Percentiles rank a stretch among this genome's conserved stretches.
phyloP scores from a whole-genome alignment of 2,797 vertebrate genomes.

The Epinephelus coioides region DNA sequence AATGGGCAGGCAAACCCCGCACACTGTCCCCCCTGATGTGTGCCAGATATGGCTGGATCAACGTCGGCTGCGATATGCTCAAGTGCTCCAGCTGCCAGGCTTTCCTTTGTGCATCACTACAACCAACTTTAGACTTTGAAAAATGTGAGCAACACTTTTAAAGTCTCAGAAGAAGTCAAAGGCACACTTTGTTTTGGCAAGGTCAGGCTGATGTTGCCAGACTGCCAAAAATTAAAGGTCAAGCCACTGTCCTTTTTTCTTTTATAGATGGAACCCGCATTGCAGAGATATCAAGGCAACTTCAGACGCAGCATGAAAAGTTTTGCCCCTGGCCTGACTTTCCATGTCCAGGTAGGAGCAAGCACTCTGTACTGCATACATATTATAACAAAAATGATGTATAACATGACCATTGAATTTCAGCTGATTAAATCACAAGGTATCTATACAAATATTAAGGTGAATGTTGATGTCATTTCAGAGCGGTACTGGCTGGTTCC shows the following conservation, averaged over 20 bases:
- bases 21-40: conserved; percentile 92
- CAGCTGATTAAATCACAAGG: background rate
- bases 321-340: conserved; percentile 98
- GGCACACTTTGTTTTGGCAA: conserved; percentile 18
- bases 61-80: conserved; percentile 92
- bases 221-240: conserved; percentile 33
- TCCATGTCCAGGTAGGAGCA: conserved; percentile 92
- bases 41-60: conserved; percentile 94
- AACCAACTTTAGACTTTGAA: conserved; percentile 88
- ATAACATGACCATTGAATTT: background rate
- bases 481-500: conserved; percentile 93
- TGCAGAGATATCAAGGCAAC: conserved; percentile 88
- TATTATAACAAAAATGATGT: background rate
- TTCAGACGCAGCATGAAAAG: conserved; percentile 93
- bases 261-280: conserved; percentile 91
- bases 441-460: background rate
- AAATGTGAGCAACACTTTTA: conserved; percentile 87
- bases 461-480: conserved; percentile 68
- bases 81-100: conserved; percentile 95
- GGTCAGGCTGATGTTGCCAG: background rate
- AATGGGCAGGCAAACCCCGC: conserved; percentile 92
- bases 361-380: background rate
- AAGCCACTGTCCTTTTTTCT: conserved; percentile 30
- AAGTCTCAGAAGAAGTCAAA: conserved; percentile 2
- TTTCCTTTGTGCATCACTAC: conserved; percentile 93